These are phyloP conservation scores for Chrysopa pallens DNA, from an alignment of 1,140 invertebrate genomes.

Conservation along the genomic window DNA sequence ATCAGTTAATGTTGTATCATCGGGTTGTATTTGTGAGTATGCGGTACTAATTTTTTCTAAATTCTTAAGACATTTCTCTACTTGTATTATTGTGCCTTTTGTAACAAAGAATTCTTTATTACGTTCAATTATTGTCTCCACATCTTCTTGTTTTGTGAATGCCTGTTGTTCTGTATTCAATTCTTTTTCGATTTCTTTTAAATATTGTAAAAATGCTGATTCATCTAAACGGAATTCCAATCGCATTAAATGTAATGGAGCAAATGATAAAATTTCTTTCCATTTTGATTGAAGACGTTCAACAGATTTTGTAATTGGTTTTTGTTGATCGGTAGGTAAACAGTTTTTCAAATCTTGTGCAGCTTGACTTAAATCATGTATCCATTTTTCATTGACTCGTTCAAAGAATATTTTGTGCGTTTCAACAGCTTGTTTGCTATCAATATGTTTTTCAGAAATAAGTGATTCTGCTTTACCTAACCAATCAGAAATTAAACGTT, in stretches of 20 bases:
- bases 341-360: slow-evolving; percentile 61
- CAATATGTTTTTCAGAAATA: slow-evolving; percentile 61
- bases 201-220: slow-evolving; percentile 60
- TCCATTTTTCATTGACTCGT: slow-evolving; percentile 62
- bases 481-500: slow-evolving; percentile 68
- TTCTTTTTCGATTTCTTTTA: slow-evolving; percentile 81
- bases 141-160: slow-evolving; percentile 68
- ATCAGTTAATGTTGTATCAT: slow-evolving; percentile 43
- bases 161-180: slow-evolving; percentile 70
- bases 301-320: slow-evolving; percentile 45
- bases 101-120: slow-evolving; percentile 62
- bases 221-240: slow-evolving; percentile 82
- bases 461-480: slow-evolving; percentile 64
- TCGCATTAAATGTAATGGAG: slow-evolving; percentile 68
- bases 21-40: slow-evolving; percentile 40
- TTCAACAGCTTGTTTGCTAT: slow-evolving; percentile 63
- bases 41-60: slow-evolving; percentile 49
- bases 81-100: slow-evolving; percentile 43
- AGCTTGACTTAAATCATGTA: slow-evolving; percentile 60
- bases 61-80: slow-evolving; percentile 54
- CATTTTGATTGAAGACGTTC: slow-evolving; percentile 54
- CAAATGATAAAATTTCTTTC: slow-evolving; percentile 57
- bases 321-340: slow-evolving; percentile 44
- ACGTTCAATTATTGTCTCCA: slow-evolving; percentile 52
- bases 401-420: slow-evolving; percentile 71